Percentiles rank a stretch among this genome's conserved stretches.
Conservation (phyloP, 2,888 invertebrate genomes). For the Omphaloscelis lunosa region DNA sequence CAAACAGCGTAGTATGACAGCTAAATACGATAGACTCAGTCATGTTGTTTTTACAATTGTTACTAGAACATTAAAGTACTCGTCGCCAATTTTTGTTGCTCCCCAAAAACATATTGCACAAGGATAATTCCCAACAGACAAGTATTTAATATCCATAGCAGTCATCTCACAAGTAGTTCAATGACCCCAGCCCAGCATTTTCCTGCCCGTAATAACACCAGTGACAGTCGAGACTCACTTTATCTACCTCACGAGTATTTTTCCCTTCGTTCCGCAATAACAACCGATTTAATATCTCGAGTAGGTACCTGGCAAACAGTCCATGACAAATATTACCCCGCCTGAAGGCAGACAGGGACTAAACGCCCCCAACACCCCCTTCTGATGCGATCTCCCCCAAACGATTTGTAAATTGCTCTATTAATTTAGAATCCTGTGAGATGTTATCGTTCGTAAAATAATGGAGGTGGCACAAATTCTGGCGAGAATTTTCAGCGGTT, state of each 20-base stretch:
- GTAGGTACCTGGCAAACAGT: constrained; percentile 53
- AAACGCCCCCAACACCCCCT: constrained; percentile 29
- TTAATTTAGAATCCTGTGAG: constrained; percentile 75
- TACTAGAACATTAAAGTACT: neutral
- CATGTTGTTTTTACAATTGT: neutral
- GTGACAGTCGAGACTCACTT: constrained; percentile 35
- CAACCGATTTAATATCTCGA: constrained; percentile 62
- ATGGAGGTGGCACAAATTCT: constrained; percentile 58
- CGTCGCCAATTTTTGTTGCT: constrained; percentile 7
- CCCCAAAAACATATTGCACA: constrained; percentile 17
- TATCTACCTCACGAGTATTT: constrained; percentile 58
- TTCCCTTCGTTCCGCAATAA: constrained; percentile 56
- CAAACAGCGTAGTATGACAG: neutral
- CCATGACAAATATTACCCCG: constrained; percentile 57
- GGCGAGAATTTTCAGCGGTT: constrained; percentile 31
- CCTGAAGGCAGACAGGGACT: constrained; percentile 47
- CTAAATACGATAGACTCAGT: neutral
- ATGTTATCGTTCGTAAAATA: constrained; percentile 77
- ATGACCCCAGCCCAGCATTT: constrained; percentile 37
- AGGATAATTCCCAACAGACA: constrained; percentile 27
- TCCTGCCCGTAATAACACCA: constrained; percentile 28
- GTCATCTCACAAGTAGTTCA: constrained; percentile 27
- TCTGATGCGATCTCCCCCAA: constrained; percentile 68
- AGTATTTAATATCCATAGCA: constrained; percentile 17
- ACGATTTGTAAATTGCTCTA: constrained; percentile 81